These are phyloP conservation scores for Ophiothrix spiculata DNA, from an alignment of 35 echinoderm and acorn worm species.

Conservation along the genomic window DNA sequence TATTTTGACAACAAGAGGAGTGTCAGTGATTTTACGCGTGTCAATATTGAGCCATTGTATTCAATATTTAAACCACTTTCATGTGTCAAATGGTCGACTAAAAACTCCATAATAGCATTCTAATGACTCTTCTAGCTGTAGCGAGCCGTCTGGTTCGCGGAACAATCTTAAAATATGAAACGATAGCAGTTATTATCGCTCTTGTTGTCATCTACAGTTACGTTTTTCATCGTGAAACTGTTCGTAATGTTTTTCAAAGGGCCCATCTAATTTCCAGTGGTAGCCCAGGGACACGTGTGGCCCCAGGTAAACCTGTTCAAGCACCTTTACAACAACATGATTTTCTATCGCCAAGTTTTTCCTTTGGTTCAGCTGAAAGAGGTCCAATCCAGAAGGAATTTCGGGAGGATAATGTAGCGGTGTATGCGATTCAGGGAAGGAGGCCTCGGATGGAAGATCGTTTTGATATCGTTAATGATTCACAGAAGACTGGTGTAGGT, in stretches of 20 bases:
- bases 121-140: conserved; percentile 74
- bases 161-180: conserved; percentile 66
- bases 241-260: conserved; percentile 53
- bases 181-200: conserved; percentile 45
- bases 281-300: conserved; percentile 8
- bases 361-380: conserved; percentile 1
- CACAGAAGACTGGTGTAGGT: conserved; percentile 26
- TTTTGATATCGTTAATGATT: conserved; percentile 64
- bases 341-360: background rate
- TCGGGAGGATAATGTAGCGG: conserved; percentile 73
- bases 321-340: background rate
- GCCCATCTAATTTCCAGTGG: conserved; percentile 12
- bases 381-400: conserved; percentile 43
- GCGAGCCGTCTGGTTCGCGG: conserved; percentile 57
- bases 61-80: too few species aligned
- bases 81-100: background rate
- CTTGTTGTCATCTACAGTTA: conserved; percentile 56
- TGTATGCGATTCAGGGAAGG: conserved; percentile 89
- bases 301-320: background rate
- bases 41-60: too few species aligned
- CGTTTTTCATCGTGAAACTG: conserved; percentile 54
- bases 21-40: too few species aligned
- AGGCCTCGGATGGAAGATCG: conserved; percentile 85
- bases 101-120: background rate
- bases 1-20: too few species aligned